A percentile compares a stretch with the other conserved stretches of the same genome.
phyloP scores from a whole-genome alignment of 2,797 vertebrate genomes.

The Sparidentex hasta region DNA sequence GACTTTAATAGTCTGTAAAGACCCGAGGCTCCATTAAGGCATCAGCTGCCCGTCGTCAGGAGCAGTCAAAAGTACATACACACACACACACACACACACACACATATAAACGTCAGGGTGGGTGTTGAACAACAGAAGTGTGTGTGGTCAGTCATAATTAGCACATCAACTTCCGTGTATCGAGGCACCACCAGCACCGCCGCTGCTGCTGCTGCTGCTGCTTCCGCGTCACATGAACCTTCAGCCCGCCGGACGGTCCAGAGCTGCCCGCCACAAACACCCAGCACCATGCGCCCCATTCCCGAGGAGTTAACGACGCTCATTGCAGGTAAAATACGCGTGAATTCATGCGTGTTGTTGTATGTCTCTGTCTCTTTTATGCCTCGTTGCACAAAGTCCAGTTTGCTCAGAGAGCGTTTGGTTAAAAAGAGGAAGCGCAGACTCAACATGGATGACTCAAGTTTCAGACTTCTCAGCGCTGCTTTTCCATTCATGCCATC shows the following conservation, averaged over 20 bases:
- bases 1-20: constrained; percentile 71
- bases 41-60: constrained; percentile 46
- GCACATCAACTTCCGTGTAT: constrained; percentile 79
- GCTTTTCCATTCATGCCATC: neutral
- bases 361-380: neutral
- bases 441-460: constrained; percentile 7
- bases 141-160: constrained; percentile 57
- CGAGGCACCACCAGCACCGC: constrained; percentile 5
- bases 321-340: constrained; percentile 80
- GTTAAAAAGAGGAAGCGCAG: constrained; percentile 65
- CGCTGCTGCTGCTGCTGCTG: constrained; percentile 13
- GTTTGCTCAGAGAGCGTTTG: constrained; percentile 11
- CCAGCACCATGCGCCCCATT: constrained; percentile 75
- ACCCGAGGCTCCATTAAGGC: constrained; percentile 60
- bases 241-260: constrained; percentile 17
- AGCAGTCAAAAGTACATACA: constrained; percentile 17
- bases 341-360: neutral
- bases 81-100: constrained; percentile 3
- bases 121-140: constrained; percentile 12
- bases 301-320: constrained; percentile 84
- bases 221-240: constrained; percentile 68
- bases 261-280: constrained; percentile 1
- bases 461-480: neutral
- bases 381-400: neutral
- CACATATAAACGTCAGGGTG: constrained; percentile 50